Evolutionary conservation across 2,113 vertebrate species (phyloP).

Genomic region (Salvelinus sp.): DNA sequence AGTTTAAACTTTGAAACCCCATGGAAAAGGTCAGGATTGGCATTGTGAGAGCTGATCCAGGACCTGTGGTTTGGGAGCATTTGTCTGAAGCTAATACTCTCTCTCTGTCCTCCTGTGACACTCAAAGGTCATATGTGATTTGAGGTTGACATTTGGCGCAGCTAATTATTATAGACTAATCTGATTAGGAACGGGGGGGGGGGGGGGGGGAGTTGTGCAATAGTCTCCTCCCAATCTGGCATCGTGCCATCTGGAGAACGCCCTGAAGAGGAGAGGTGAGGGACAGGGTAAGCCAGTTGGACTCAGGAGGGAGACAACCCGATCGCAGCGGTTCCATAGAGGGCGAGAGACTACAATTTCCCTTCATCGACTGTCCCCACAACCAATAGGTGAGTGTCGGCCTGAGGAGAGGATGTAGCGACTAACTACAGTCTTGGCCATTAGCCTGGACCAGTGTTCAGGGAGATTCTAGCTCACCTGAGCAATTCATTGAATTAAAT

Average conservation of each 20-base stretch:
- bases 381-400: constrained; percentile 18
- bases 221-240: constrained; percentile 15
- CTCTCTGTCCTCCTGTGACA: neutral
- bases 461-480: no score
- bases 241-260: constrained; percentile 16
- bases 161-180: constrained; percentile 26
- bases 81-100: neutral
- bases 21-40: neutral
- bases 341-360: neutral
- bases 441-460: no score
- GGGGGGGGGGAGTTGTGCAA: neutral
- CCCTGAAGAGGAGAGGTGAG: constrained; percentile 9
- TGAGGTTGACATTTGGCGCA: constrained; percentile 5
- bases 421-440: neutral
- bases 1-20: neutral
- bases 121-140: neutral
- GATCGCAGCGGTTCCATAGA: constrained; percentile 17
- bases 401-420: neutral
- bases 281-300: neutral
- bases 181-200: constrained; percentile 3
- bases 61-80: neutral
- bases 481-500: no score
- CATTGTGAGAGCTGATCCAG: no score
- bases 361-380: constrained; percentile 17
- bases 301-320: constrained; percentile 2